Base-by-base conservation (phyloP, 1,140 invertebrate genomes). In the Apis dorsata region DNA sequence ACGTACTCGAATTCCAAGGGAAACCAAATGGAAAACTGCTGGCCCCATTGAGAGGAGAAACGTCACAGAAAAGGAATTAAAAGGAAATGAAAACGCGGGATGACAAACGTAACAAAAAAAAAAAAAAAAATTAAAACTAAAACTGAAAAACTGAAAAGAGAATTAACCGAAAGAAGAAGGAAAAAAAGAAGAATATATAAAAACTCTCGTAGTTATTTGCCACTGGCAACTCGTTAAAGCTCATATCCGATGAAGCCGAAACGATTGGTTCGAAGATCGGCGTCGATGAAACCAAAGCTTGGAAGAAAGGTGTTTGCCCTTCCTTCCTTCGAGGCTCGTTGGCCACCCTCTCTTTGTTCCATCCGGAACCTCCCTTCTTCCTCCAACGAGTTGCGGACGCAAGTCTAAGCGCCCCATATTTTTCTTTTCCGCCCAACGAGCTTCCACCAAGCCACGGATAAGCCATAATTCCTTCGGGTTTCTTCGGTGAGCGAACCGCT, bases 381-480 rank as follows among this genome's bases (percentile, higher is more conserved):
- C 55, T 7, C 13, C 28, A 11, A 21, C 12, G 71, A 44, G 34
- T 34, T 34, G 15, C 75, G 63, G 13, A 21, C 21, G 75, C 60
- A 51, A 51, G 17, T 44, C 19, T 57, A 44, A 78, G 51, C 75
- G 51, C 15, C 53, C 51, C 63, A 53, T 78, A 68, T 78, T 68
- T 78, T 78, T 68, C 75, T 68, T 68, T 55, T 57, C 51, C 15
- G 15, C 28, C 11, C 62, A 28, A 51, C 28, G 75, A 68, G 63
- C 63, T 68, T 78, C 21, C 63, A 55, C 28, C 62, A 17, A 55
- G n/a, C 63, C 28, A 21, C 8, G 75, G 75, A 78, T 78, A 78
- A 78, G 75, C 75, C 53, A 53, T 78, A 78, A 78, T 78, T 78
- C 75, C 63, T 19, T 44, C 8, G 19, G 75, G 51, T 68, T 78